Base-by-base conservation (phyloP, 1,140 invertebrate genomes). In the Saccostrea glomerata region DNA sequence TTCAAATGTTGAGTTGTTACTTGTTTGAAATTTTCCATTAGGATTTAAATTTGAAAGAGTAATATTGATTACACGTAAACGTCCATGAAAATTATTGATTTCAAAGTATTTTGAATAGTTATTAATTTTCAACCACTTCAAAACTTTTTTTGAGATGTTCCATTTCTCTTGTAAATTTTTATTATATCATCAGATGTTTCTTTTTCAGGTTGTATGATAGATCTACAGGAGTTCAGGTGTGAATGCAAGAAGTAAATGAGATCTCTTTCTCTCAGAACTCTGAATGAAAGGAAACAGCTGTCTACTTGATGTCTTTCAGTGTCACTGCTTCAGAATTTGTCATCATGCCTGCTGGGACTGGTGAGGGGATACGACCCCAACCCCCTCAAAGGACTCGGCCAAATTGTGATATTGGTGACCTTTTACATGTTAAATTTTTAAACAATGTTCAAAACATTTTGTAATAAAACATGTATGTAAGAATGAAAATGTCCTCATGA, bases 401-500 rank as follows among this genome's bases (percentile, higher is more conserved):
- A 77, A 23, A 77, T 77, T 36, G 70, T 77, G 70, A 77, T 77
- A 77, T 77, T 77, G 70, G 70, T 77, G 70, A 77, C 70, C 70
- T 77, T 30, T 25, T 36, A 36, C 30, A 30, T 25, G 13, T 77
- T 11, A 30, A 25, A 77, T 30, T 77, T 77, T 77, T 77, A 30
- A 66, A 36, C 70, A 77, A 36, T 1, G 30, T 36, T 36, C 30
- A 36, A 36, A 36, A 36, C 30, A 36, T 77, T 63, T 63, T 63
- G 58, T 63, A 63, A n/a, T 20, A 63, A 63, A 20, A 63, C 15
- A 77, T 77, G 70, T 25, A 36, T 36, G 25, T 30, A 77, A 77
- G 70, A 77, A 77, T n/a, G 30, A 66, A 30, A 25, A 36, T 30
- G 70, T 77, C 25, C 11, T 77, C 25, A 77, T 77, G 5, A 30